Base-by-base conservation (phyloP, 1,140 invertebrate species). In the Drosophila mayri region DNA sequence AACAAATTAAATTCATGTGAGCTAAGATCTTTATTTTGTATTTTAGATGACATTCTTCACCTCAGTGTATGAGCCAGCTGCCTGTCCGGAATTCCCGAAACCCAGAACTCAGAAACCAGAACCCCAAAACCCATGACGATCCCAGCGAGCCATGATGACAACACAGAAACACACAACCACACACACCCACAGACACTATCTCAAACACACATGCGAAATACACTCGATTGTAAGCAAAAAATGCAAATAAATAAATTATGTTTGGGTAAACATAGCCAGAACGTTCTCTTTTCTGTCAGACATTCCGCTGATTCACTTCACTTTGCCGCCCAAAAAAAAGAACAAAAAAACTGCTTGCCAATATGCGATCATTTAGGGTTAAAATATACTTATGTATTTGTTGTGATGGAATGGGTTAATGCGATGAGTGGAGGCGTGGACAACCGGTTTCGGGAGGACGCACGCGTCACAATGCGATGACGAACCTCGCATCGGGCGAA, bases 91-190 rank as follows among this genome's bases (percentile, higher is more conserved):
- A 71, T 49, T 58, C 35, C 62, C 46, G 20, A 70, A 55, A 55
- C 52, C 52, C 52, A 55, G 52, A 55, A 55, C 35, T 38, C 52
- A 55, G 52, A 38, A 55, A 54, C 32, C 32, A 54, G 52, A 54
- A 54, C 52, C 52, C 52, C 20, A 64, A 64, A 71, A 76, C 77
- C 85, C 65, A 81, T 81, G 85, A 88, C 80, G 76, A 87, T 68
- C 40, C 40, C 40, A 41, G n/a, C 10, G n/a, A 41, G 40, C 41
- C 61, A 75, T 18, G 47, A 79, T 80, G 79, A 81, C 68, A 60
- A 44, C 71, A 68, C 22, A 60, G 10, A 54, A 10, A 41, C 30
- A 70, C 47, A 41, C 35, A 70, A 44, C 38, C 47, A n/a, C 20
- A 35, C 16, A 47, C 12, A 43, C 16, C 60, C 72, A 20, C 46